Evolutionary conservation across 2,113 vertebrate genomes (phyloP).

Genomic region (Microtus pennsylvanicus): DNA sequence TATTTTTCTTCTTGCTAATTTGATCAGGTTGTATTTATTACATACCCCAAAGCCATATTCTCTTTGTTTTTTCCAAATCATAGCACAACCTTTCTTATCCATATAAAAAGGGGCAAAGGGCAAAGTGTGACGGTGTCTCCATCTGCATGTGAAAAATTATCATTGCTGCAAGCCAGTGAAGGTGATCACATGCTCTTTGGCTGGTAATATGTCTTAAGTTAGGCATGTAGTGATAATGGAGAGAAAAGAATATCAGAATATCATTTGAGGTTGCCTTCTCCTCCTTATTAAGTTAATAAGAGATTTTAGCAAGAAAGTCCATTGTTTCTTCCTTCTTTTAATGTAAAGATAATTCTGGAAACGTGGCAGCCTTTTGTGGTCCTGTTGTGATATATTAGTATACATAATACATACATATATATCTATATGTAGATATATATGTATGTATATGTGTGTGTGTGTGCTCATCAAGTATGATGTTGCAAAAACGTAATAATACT

Average conservation of each 20-base stretch:
- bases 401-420: background rate
- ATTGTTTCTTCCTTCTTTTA: background rate
- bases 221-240: background rate
- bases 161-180: background rate
- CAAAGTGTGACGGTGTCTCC: background rate
- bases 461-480: background rate
- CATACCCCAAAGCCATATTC: background rate
- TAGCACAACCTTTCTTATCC: background rate
- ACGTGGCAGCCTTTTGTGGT: background rate
- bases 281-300: background rate
- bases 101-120: background rate
- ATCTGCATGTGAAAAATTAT: background rate
- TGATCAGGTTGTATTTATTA: background rate
- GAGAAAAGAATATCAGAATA: background rate
- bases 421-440: too few species aligned
- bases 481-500: background rate
- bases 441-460: fast-evolving
- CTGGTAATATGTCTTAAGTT: background rate
- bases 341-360: background rate
- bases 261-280: background rate
- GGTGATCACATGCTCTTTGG: background rate
- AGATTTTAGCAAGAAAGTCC: background rate
- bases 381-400: background rate
- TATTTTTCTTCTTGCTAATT: background rate
- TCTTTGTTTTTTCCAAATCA: too few species aligned